Evolutionary conservation across 2,797 vertebrate species (phyloP).

Genomic region (Heterohyrax brucei): DNA sequence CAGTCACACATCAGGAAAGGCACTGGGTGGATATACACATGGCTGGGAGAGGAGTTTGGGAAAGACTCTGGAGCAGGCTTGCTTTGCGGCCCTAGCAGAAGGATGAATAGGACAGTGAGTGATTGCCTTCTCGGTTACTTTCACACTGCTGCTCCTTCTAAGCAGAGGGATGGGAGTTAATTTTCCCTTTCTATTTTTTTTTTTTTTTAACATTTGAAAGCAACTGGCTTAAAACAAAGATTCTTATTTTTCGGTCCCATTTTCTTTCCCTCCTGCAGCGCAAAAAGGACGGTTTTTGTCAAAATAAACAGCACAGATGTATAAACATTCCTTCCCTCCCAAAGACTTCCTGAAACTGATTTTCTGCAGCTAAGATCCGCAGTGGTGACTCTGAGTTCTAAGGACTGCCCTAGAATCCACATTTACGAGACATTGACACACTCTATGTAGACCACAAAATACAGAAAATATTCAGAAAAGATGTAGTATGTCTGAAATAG

Average conservation of each 20-base stretch:
- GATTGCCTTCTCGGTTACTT: constrained; percentile 74
- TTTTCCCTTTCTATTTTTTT: constrained; percentile 78
- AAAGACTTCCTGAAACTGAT: constrained; percentile 73
- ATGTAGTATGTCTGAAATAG: constrained; percentile 51
- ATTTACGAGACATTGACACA: constrained; percentile 64
- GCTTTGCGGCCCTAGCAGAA: background rate
- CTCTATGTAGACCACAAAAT: constrained; percentile 63
- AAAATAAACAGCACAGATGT: constrained; percentile 84
- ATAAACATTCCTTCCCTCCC: constrained; percentile 76
- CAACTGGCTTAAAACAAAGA: constrained; percentile 85
- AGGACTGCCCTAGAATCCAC: constrained; percentile 39
- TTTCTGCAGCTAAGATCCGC: constrained; percentile 66
- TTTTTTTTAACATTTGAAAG: constrained; percentile 83
- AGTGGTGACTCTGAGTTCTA: constrained; percentile 29
- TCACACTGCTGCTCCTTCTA: constrained; percentile 64
- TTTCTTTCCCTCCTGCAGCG: constrained; percentile 77
- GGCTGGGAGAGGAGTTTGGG: background rate
- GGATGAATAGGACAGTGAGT: background rate
- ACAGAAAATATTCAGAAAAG: constrained; percentile 54
- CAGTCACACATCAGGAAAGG: background rate
- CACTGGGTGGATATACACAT: background rate
- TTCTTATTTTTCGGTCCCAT: constrained; percentile 45
- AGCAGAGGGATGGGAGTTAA: constrained; percentile 71
- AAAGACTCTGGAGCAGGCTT: background rate
- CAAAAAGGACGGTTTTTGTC: constrained; percentile 84